Evolutionary conservation across 2,113 vertebrate species (phyloP).

Genomic region (Scomber japonicus): DNA sequence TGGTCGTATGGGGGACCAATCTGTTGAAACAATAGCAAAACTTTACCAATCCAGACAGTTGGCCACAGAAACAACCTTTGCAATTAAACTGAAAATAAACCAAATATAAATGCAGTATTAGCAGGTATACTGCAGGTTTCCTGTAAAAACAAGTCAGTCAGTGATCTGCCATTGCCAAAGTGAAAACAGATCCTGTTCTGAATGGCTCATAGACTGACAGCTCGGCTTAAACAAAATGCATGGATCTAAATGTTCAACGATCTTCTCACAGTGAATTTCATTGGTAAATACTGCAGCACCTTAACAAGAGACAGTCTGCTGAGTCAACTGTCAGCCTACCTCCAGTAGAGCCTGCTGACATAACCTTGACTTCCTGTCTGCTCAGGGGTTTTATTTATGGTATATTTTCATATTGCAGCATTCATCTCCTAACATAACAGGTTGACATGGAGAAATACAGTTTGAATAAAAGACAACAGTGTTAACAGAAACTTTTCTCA

Average conservation of each 20-base stretch:
- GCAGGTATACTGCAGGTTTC: neutral
- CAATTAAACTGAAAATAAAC: neutral
- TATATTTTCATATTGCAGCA: neutral
- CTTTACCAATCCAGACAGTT: neutral
- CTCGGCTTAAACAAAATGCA: slow-evolving; percentile 1
- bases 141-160: neutral
- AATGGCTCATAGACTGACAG: slow-evolving; percentile 20
- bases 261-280: slow-evolving; percentile 12
- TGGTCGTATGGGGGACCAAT: neutral
- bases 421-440: neutral
- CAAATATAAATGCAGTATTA: neutral
- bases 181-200: slow-evolving; percentile 13
- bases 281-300: neutral
- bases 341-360: slow-evolving; percentile 6
- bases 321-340: slow-evolving; percentile 14
- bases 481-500: slow-evolving; percentile 4
- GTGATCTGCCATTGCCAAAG: neutral
- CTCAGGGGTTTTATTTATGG: slow-evolving; percentile 4
- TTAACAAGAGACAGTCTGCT: slow-evolving; percentile 21
- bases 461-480: neutral
- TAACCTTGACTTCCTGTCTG: slow-evolving; percentile 33
- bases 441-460: neutral
- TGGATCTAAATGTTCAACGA: slow-evolving; percentile 14
- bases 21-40: neutral
- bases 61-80: neutral